Percentiles rank a stretch among this genome's conserved stretches.
Conservation (phyloP, 2,888 invertebrate genomes). For the Xylota segnis region DNA sequence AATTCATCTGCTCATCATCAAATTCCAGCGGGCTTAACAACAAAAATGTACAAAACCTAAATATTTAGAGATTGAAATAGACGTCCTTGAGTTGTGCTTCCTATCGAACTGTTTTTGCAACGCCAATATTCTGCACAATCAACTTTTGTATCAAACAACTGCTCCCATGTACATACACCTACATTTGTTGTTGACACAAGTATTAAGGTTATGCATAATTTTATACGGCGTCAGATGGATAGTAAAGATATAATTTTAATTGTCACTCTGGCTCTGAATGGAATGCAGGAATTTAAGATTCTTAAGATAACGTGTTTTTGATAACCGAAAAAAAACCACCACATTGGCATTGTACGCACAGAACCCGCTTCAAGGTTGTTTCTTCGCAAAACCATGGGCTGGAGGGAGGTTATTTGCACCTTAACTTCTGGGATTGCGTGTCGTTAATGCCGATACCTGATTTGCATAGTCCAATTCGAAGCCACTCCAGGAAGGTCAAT, state of each 20-base stretch:
- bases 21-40: background rate
- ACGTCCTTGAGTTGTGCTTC: background rate
- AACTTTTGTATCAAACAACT: background rate
- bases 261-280: constrained; percentile 3
- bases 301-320: background rate
- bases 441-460: background rate
- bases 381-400: background rate
- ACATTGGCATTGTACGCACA: background rate
- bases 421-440: constrained; percentile 1
- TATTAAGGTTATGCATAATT: background rate
- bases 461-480: background rate
- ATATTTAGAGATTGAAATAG: constrained; percentile 18
- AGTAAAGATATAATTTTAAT: constrained; percentile 7
- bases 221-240: constrained; percentile 8
- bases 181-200: background rate
- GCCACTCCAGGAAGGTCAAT: background rate
- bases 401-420: background rate
- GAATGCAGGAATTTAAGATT: constrained; percentile 18
- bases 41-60: background rate
- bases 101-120: background rate
- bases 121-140: background rate
- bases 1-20: constrained; percentile 11
- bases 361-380: background rate
- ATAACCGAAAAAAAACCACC: background rate
- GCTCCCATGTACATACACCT: background rate